phyloP scores from a whole-genome alignment of 2,888 invertebrate species.

The Rapana venosa region DNA sequence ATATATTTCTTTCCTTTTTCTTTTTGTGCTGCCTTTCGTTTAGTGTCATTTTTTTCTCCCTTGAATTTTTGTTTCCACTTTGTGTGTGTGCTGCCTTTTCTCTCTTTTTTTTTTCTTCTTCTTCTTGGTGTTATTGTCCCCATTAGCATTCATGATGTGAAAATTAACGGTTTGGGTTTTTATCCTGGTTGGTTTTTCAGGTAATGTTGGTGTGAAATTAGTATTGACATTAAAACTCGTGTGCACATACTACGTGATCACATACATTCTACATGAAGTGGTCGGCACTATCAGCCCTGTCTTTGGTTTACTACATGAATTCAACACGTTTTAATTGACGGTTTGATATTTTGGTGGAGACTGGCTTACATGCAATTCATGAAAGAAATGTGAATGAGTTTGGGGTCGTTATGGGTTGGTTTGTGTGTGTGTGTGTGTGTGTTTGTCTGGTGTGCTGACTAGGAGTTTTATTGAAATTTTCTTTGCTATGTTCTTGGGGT shows the following conservation, averaged over 20 bases:
- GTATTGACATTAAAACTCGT: too few relatives aligned
- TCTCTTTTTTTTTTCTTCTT: neutral
- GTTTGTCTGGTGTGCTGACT: neutral
- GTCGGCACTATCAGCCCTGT: neutral
- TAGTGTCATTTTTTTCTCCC: neutral
- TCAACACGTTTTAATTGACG: too few relatives aligned
- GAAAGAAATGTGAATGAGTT: neutral
- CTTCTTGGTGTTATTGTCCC: neutral
- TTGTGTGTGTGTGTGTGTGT: too few relatives aligned
- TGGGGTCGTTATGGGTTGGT: neutral
- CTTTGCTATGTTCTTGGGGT: neutral
- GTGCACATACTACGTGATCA: too few relatives aligned
- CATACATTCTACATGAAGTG: neutral
- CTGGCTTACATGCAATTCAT: neutral
- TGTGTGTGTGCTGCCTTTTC: neutral
- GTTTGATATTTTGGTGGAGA: conserved; percentile 13
- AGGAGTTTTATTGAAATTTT: neutral
- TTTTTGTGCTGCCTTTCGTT: too few relatives aligned
- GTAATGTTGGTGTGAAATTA: too few relatives aligned
- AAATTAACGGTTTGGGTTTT: too few relatives aligned
- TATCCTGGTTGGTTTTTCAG: too few relatives aligned
- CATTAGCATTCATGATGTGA: too few relatives aligned
- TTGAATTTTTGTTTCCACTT: too few relatives aligned
- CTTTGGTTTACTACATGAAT: too few relatives aligned
- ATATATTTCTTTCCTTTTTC: too few relatives aligned